Evolutionary conservation across 2,113 vertebrate species (phyloP).

Genomic region (Uria aalge): DNA sequence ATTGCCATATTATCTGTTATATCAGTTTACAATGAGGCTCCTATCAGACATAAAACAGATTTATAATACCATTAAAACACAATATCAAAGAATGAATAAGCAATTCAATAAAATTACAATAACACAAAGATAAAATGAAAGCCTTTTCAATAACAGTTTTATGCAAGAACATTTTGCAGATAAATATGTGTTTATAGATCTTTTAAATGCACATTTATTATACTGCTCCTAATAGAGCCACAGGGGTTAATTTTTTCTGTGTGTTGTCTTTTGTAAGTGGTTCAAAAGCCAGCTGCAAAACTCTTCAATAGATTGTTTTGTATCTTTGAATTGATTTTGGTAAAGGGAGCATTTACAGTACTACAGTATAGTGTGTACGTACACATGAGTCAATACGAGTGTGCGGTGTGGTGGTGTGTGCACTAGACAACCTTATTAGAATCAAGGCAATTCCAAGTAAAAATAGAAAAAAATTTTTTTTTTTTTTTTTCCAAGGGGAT

Average conservation of each 20-base stretch:
- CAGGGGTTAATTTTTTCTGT: conserved; percentile 82
- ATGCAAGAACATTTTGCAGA: conserved; percentile 88
- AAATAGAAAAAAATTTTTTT: neutral
- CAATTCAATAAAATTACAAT: conserved; percentile 90
- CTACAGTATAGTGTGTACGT: conserved; percentile 17
- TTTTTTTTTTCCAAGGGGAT: neutral
- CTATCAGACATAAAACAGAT: conserved; percentile 89
- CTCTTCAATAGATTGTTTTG: conserved; percentile 79
- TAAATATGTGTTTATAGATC: conserved; percentile 90
- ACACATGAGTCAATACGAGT: conserved; percentile 38
- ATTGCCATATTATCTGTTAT: conserved; percentile 88
- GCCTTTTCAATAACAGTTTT: conserved; percentile 88
- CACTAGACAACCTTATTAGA: neutral
- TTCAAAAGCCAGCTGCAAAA: conserved; percentile 83
- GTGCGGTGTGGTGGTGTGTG: neutral
- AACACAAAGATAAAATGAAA: conserved; percentile 88
- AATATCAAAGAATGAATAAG: conserved; percentile 90
- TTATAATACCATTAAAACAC: conserved; percentile 89
- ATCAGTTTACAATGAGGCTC: conserved; percentile 86
- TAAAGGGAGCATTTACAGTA: conserved; percentile 71
- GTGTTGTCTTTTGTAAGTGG: conserved; percentile 81
- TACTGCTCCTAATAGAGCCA: conserved; percentile 83
- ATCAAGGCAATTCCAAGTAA: neutral
- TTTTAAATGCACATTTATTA: conserved; percentile 88
- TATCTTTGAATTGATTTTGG: conserved; percentile 79